Base-by-base conservation (phyloP, 2,888 invertebrate species). In the Eristalis tenax region DNA sequence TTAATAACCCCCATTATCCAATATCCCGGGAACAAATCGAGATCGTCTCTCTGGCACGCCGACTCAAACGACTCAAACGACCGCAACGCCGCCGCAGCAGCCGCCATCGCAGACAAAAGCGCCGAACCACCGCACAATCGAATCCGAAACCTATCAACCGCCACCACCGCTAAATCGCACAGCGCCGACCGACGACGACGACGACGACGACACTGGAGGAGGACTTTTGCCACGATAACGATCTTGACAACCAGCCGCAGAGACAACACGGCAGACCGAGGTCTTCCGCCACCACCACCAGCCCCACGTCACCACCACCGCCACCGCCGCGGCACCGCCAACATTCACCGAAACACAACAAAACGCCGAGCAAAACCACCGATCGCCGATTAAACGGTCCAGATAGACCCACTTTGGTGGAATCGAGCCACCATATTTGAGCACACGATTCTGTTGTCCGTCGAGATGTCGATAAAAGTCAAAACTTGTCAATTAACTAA, bases 401-500 rank as follows among this genome's bases (percentile, higher is more conserved):
- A 87, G 87, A 83, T 83, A 87, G 87, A 80, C 83, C 83, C 73
- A 83, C 71, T 83, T 79, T 80, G 83, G 76, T 73, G 65, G 79
- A 83, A 79, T 63, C 79, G 83, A 83, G 87, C 79, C 87, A 76
- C 87, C 87, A 79, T 87, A 83, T 87, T 87, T 83, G 83, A 87
- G 64, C 83, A 83, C 83, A 83, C 87, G 83, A 87, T 87, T 87
- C 85, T 86, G 86, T 86, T 88, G 88, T 88, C 85, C 86, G 76
- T 88, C 83, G 82, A 88, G 86, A 83, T 88, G 88, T 88, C 88
- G 88, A 88, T 88, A 86, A 83, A 86, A 88, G 86, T 88, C 88
- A 88, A 88, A 88, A 88, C 88, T 88, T 88, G 88, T 88, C 88
- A 88, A 88, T 88, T 88, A 88, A 88, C 88, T 83, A 86, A 88